Percentiles rank a stretch among this genome's conserved stretches.
Conservation (phyloP, 2,888 invertebrate species). For the Myathropa florea region DNA sequence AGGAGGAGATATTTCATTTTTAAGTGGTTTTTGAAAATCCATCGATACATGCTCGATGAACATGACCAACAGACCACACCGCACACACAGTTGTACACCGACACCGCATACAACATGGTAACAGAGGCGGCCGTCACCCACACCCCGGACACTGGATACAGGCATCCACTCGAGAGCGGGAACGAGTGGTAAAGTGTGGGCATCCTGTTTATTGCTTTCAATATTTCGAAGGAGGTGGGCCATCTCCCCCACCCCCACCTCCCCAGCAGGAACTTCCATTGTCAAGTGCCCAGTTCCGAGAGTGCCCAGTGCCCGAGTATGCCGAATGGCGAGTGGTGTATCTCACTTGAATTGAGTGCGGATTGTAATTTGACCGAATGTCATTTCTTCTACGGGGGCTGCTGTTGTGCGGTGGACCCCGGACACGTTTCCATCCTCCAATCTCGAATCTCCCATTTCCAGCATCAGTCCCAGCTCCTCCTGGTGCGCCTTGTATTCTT, state of each 20-base stretch:
- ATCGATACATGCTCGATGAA: conserved; percentile 68
- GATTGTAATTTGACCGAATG: conserved; percentile 71
- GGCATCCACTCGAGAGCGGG: neutral
- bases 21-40: conserved; percentile 69
- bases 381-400: conserved; percentile 62
- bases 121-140: neutral
- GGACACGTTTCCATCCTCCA: conserved; percentile 40
- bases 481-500: conserved; percentile 17
- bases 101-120: conserved; percentile 33
- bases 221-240: conserved; percentile 46
- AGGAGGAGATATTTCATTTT: conserved; percentile 65
- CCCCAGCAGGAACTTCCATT: neutral
- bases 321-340: conserved; percentile 12
- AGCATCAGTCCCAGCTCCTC: neutral
- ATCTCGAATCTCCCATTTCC: neutral
- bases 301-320: neutral
- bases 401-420: conserved; percentile 52
- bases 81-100: conserved; percentile 25
- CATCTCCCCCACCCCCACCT: neutral
- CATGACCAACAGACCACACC: conserved; percentile 66
- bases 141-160: neutral
- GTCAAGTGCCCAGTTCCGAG: neutral
- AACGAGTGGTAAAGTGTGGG: conserved; percentile 23
- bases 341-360: conserved; percentile 61
- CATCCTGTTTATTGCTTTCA: conserved; percentile 52